Evolutionary conservation across 2,888 invertebrate genomes (phyloP).

Genomic region (Heliconius sara): DNA sequence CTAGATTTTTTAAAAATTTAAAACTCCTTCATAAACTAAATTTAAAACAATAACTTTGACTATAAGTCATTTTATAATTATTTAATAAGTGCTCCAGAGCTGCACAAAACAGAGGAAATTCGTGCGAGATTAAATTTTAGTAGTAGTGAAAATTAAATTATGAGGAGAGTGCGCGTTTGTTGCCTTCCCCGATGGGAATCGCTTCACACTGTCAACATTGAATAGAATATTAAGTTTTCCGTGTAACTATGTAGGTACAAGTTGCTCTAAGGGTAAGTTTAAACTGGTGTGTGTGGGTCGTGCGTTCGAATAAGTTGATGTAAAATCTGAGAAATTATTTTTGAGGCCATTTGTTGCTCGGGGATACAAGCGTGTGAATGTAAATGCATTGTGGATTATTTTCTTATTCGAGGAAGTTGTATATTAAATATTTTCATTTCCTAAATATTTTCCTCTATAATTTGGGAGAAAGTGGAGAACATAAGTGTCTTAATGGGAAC

Average conservation of each 20-base stretch:
- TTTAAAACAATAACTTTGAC: background rate
- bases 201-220: constrained; percentile 33
- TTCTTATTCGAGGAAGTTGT: background rate
- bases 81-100: constrained; percentile 22
- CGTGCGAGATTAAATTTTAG: constrained; percentile 63
- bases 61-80: constrained; percentile 21
- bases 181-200: constrained; percentile 47
- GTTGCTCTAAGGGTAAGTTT: background rate
- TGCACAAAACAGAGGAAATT: constrained; percentile 49
- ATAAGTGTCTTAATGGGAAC: too few relatives aligned
- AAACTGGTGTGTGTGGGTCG: background rate
- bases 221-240: constrained; percentile 30
- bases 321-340: background rate
- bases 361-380: too few relatives aligned
- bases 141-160: constrained; percentile 67
- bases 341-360: too few relatives aligned
- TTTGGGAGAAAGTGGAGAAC: too few relatives aligned
- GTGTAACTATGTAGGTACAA: background rate
- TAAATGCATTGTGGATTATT: background rate
- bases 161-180: constrained; percentile 59
- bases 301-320: background rate
- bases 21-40: background rate
- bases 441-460: too few relatives aligned
- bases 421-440: background rate
- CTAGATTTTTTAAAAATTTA: background rate